These are phyloP conservation scores for Diuraphis noxia DNA, from an alignment of 1,140 invertebrate genomes.

Conservation along the genomic window DNA sequence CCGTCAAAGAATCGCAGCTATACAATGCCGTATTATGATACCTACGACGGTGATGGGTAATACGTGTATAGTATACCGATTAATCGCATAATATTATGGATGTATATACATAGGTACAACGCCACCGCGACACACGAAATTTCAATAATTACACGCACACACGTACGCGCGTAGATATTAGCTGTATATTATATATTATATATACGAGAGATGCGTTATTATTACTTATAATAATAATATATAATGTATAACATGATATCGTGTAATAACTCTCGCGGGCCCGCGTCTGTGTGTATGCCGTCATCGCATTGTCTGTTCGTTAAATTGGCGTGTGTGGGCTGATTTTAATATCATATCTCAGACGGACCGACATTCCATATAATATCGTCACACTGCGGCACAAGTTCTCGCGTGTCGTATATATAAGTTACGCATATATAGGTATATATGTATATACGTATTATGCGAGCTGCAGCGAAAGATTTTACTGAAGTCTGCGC, in stretches of 20 bases:
- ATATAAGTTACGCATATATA: not conserved
- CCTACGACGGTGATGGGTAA: too few species aligned
- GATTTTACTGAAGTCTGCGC: not conserved
- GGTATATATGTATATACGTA: too few species aligned
- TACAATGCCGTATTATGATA: not conserved
- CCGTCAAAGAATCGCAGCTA: not conserved
- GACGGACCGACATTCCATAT: not conserved
- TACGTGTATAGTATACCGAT: not conserved
- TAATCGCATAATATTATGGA: not conserved
- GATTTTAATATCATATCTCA: slow-evolving; percentile 14
- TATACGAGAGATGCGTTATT: not conserved
- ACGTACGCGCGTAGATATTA: too few species aligned
- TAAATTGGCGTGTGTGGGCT: slow-evolving; percentile 1
- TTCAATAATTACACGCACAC: not conserved
- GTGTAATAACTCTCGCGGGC: not conserved
- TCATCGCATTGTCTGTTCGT: not conserved
- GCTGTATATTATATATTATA: not conserved
- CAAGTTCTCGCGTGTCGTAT: not conserved
- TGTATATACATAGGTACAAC: too few species aligned
- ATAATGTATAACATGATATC: not conserved
- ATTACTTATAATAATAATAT: not conserved
- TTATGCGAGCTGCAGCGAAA: too few species aligned
- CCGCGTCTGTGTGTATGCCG: not conserved
- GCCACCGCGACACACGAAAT: not conserved
- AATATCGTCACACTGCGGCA: not conserved